Percentiles rank a stretch among this genome's conserved stretches.
Evolutionary conservation across 2,797 vertebrate species (phyloP).

Genomic region (Centropyge bicolor): DNA sequence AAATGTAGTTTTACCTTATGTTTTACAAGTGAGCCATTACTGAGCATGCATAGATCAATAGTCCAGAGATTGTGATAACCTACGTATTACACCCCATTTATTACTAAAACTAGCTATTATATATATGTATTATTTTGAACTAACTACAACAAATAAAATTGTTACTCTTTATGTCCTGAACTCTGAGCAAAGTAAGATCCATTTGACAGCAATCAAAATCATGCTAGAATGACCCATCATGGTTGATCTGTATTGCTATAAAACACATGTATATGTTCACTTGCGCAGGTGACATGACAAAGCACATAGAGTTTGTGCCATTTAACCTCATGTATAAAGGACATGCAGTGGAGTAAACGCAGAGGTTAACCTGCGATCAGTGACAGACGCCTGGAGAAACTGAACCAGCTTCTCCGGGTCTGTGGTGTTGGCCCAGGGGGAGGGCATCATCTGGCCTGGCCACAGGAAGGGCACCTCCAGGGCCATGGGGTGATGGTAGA

Average conservation of each 20-base stretch:
- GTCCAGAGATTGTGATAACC: neutral
- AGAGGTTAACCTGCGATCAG: conserved; percentile 88
- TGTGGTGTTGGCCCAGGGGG: conserved; percentile 98
- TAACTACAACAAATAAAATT: neutral
- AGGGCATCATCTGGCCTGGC: conserved; percentile 99
- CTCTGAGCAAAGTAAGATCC: neutral
- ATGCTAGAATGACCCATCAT: neutral
- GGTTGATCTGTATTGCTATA: neutral
- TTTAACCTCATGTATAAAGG: neutral
- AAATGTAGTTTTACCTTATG: neutral
- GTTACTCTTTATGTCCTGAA: neutral
- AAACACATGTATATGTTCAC: neutral
- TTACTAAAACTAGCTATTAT: too few relatives aligned
- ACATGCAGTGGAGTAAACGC: neutral
- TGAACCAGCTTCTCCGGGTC: conserved; percentile 97
- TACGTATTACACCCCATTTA: neutral
- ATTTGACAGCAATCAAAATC: neutral
- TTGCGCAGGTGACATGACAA: neutral
- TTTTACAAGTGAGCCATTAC: neutral
- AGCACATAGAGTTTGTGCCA: neutral
- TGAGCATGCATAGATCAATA: neutral
- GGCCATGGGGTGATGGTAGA: conserved; percentile 97
- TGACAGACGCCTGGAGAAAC: conserved; percentile 95
- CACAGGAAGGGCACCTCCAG: conserved; percentile 96
- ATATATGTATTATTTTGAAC: neutral